Base-by-base conservation (phyloP, 2,888 invertebrate genomes). In the Lottia scabra region DNA sequence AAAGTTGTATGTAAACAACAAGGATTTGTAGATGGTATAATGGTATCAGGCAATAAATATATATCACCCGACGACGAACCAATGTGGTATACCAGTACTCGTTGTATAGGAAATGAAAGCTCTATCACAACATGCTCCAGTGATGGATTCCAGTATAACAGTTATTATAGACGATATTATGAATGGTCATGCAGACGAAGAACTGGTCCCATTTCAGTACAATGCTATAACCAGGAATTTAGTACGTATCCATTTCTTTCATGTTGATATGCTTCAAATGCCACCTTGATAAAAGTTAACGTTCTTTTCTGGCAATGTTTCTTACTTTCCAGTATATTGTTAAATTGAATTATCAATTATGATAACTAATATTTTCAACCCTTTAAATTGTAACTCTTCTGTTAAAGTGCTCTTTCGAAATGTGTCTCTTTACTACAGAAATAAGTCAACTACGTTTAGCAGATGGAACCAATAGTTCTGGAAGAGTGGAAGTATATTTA, bases 401-500 rank as follows among this genome's bases (percentile, higher is more conserved):
- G n/a, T n/a, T n/a, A n/a, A n/a, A n/a, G n/a, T n/a, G n/a, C n/a
- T n/a, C n/a, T n/a, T n/a, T n/a, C n/a, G n/a, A n/a, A n/a, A n/a
- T n/a, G n/a, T n/a, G 5, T 67, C 23, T 23, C 23, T 23, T 13
- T 15, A 30, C 62, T 71, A 15, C 79, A 84, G 84, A 75, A 64
- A 67, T 84, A 5, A 90, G 92, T 12, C 91, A 92, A 82, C 88
- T 93, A 45, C 92, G 94, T n/a, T 85, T 94, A 56, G 91, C 89
- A 8, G 92, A 92, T 68, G 93, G 93, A 3, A 72, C 70, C 30
- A 90, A 85, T 44, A 80, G 89, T 0, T 88, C 89, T 27, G 95
- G 95, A 0, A 91, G 94, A 63, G 90, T 95, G 0, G 95, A 95
- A 88, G 92, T 95, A 0, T 84, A 72, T 70, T 73, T 84, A 38